Evolutionary conservation across 1,140 invertebrate species (phyloP).

Genomic region (Himalopsyche phryganea): DNA sequence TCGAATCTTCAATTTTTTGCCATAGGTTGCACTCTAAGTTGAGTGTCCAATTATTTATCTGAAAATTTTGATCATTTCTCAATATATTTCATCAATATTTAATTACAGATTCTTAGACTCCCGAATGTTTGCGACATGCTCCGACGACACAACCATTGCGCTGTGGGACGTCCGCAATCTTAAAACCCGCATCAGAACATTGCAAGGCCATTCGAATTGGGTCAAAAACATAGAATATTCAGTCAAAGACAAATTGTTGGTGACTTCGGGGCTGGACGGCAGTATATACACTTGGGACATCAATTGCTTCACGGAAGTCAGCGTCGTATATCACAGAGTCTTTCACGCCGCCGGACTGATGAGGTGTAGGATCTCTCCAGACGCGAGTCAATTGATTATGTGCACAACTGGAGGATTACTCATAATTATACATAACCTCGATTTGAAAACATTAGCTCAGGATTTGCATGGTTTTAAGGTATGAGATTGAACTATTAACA

Average conservation of each 20-base stretch:
- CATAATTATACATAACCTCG: slow-evolving; percentile 85
- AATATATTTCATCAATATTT: too few relatives aligned
- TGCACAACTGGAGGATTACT: slow-evolving; percentile 86
- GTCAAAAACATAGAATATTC: slow-evolving; percentile 96
- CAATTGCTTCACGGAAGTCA: slow-evolving; percentile 78
- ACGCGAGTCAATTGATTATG: slow-evolving; percentile 83
- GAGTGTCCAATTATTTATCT: too few relatives aligned
- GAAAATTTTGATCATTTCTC: too few relatives aligned
- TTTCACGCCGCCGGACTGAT: slow-evolving; percentile 83
- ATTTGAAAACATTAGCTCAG: slow-evolving; percentile 71
- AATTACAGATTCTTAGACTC: slow-evolving; percentile 77
- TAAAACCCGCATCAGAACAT: slow-evolving; percentile 68
- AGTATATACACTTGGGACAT: slow-evolving; percentile 94
- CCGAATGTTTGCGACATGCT: slow-evolving; percentile 87
- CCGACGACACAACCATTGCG: slow-evolving; percentile 88
- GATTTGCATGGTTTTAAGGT: slow-evolving; percentile 86
- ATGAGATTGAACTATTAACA: too few relatives aligned
- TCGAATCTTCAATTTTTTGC: too few relatives aligned
- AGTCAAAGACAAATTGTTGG: slow-evolving; percentile 75
- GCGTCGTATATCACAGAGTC: slow-evolving; percentile 73
- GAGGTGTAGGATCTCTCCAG: slow-evolving; percentile 81
- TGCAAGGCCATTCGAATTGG: slow-evolving; percentile 90
- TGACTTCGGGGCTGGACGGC: slow-evolving; percentile 91
- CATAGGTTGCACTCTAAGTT: too few relatives aligned
- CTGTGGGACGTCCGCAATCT: slow-evolving; percentile 88